A percentile compares a stretch with the other conserved stretches of the same genome.
Evolutionary conservation across 2,888 invertebrate species (phyloP).

Genomic region (Athrips mouffetella): DNA sequence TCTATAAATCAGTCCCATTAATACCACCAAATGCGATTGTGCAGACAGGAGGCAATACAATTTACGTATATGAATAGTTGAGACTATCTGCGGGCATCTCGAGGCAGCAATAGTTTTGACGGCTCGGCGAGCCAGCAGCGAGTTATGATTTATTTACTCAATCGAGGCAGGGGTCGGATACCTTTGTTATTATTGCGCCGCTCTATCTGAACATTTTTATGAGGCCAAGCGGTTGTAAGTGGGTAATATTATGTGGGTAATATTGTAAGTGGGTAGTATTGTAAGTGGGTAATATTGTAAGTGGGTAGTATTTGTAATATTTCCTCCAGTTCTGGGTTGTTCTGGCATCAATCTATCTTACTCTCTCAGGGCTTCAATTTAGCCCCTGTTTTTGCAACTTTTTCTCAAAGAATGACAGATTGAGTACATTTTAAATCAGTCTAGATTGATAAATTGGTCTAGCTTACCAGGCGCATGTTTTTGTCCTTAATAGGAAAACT

Average conservation of each 20-base stretch:
- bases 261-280: conserved; percentile 7
- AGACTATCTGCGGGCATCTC: neutral
- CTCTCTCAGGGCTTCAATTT: neutral
- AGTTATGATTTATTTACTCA: conserved; percentile 61
- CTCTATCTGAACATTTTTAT: conserved; percentile 11
- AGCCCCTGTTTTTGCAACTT: neutral
- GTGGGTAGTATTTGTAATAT: conserved; percentile 11
- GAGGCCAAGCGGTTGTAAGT: conserved; percentile 5
- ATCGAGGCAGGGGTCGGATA: conserved; percentile 32
- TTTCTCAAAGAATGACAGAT: no score
- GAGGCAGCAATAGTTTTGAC: conserved; percentile 46
- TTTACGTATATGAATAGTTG: neutral
- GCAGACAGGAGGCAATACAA: neutral
- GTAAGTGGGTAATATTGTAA: conserved; percentile 9
- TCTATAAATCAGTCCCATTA: neutral
- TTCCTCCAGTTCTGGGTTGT: conserved; percentile 3
- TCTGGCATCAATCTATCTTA: neutral
- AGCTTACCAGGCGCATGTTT: no score
- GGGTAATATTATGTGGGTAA: no score
- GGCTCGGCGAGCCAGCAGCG: conserved; percentile 26
- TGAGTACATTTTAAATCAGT: no score
- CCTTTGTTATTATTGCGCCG: conserved; percentile 14
- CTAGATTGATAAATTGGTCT: no score
- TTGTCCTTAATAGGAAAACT: no score
- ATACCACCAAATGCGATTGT: neutral